A percentile compares a stretch with the other conserved stretches of the same genome.
These are phyloP conservation scores for Gavialis gangeticus DNA, from an alignment of 2,113 vertebrate species.

Conservation along the genomic window DNA sequence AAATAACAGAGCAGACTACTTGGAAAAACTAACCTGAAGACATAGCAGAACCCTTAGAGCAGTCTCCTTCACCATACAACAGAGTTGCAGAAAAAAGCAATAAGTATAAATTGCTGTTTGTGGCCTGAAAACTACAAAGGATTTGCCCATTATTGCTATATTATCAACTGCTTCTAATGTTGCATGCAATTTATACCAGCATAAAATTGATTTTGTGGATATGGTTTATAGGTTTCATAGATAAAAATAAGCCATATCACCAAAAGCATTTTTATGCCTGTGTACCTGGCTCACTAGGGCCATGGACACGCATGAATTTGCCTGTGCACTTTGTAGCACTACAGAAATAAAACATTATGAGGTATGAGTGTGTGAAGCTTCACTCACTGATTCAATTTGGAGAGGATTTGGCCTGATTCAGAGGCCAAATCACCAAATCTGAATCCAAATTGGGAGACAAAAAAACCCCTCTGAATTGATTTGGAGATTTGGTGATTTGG, in stretches of 20 bases:
- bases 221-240: neutral
- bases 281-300: neutral
- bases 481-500: too few relatives aligned
- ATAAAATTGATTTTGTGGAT: neutral
- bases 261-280: neutral
- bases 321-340: too few relatives aligned
- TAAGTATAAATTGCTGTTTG: neutral
- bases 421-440: too few relatives aligned
- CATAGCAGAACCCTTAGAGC: neutral
- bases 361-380: too few relatives aligned
- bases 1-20: neutral
- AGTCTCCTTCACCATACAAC: neutral
- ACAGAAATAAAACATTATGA: too few relatives aligned
- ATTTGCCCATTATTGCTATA: neutral
- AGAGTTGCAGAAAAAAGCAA: neutral
- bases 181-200: neutral
- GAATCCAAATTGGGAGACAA: too few relatives aligned
- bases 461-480: too few relatives aligned
- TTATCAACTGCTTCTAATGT: neutral
- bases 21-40: neutral
- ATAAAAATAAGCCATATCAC: neutral
- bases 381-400: too few relatives aligned
- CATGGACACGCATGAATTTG: too few relatives aligned
- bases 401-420: too few relatives aligned
- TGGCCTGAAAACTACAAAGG: neutral